Conservation (phyloP, 1,140 invertebrate species). For the Drosophila quadrilineata region DNA sequence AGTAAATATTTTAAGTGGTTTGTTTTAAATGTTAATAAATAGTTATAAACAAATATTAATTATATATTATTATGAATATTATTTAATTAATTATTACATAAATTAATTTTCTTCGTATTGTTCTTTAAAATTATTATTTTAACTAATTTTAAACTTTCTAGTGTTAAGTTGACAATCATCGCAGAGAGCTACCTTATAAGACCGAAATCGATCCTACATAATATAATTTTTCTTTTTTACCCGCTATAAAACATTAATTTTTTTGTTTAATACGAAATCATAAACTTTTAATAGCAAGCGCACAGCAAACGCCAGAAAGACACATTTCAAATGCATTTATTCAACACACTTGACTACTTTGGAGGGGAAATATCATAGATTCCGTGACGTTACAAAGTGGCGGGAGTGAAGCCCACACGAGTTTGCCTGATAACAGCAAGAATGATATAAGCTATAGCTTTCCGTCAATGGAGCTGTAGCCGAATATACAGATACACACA, state of each 20-base stretch:
- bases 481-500: too few species aligned
- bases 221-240: constrained; percentile 54
- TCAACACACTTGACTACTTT: constrained; percentile 37
- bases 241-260: constrained; percentile 67
- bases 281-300: constrained; percentile 77
- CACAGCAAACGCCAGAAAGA: constrained; percentile 70
- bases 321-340: constrained; percentile 61
- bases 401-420: constrained; percentile 13
- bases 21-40: too few species aligned
- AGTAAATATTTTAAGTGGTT: background rate
- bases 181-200: background rate
- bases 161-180: constrained; percentile 30
- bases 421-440: constrained; percentile 50
- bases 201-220: constrained; percentile 21
- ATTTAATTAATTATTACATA: background rate
- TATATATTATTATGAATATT: background rate
- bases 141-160: background rate
- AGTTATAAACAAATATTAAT: background rate
- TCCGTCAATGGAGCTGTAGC: too few species aligned
- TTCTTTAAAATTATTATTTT: background rate
- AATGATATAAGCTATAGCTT: constrained; percentile 13
- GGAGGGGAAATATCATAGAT: constrained; percentile 28
- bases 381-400: background rate
- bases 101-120: background rate
- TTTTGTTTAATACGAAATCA: constrained; percentile 76